Percentiles rank a stretch among this genome's conserved stretches.
Conservation (phyloP, 1,140 invertebrate species). For the Sinonovacula constricta region DNA sequence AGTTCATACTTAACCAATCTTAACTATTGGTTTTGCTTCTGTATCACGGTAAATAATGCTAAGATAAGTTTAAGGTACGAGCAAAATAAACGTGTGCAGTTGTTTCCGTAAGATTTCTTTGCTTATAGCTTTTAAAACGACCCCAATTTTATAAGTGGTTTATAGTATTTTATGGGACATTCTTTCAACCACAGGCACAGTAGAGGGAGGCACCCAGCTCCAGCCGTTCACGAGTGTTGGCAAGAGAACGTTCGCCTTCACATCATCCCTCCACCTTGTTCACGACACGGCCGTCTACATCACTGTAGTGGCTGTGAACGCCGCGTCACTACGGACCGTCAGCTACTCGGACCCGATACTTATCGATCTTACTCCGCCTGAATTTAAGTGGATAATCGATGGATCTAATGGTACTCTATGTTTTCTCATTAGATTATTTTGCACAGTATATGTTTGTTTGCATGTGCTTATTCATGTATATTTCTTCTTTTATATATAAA, state of each 20-base stretch:
- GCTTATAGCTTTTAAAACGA: slow-evolving; percentile 14
- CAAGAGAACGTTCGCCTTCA: slow-evolving; percentile 50
- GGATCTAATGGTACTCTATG: no score
- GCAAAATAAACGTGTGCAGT: slow-evolving; percentile 40
- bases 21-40: neutral
- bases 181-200: slow-evolving; percentile 54
- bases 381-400: slow-evolving; percentile 51
- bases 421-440: no score
- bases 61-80: slow-evolving; percentile 23
- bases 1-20: no score
- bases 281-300: slow-evolving; percentile 58
- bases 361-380: slow-evolving; percentile 54
- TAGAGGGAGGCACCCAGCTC: slow-evolving; percentile 61
- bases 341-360: no score
- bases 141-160: no score
- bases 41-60: slow-evolving; percentile 8
- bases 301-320: slow-evolving; percentile 64
- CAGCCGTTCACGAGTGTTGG: slow-evolving; percentile 61
- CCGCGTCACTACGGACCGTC: slow-evolving; percentile 63
- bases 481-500: no score
- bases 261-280: slow-evolving; percentile 53
- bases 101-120: slow-evolving; percentile 35
- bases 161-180: no score
- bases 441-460: no score
- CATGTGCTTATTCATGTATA: no score